Percentiles rank a stretch among this genome's conserved stretches.
These are phyloP conservation scores for Plagodis pulveraria DNA, from an alignment of 2,888 invertebrate genomes.

Conservation along the genomic window DNA sequence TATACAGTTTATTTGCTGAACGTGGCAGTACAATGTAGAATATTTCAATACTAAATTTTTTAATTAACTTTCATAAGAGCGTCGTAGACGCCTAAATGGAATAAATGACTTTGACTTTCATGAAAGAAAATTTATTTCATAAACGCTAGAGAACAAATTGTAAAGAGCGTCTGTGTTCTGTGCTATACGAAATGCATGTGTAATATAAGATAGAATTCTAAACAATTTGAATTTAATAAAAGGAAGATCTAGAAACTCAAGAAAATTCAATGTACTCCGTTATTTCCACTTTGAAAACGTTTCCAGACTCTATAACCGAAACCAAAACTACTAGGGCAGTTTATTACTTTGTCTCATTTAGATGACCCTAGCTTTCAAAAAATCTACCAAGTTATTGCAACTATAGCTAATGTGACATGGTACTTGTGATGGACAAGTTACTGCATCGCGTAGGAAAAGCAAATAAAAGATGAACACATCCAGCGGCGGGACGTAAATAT, in stretches of 20 bases:
- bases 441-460: conserved; percentile 36
- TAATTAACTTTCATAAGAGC: too few relatives aligned
- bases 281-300: conserved; percentile 14
- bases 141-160: too few relatives aligned
- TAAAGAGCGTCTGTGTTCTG: too few relatives aligned
- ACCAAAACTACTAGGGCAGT: conserved; percentile 6
- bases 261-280: conserved; percentile 7
- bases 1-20: too few relatives aligned
- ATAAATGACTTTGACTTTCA: too few relatives aligned
- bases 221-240: too few relatives aligned
- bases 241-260: conserved; percentile 1
- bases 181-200: background rate
- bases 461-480: conserved; percentile 63
- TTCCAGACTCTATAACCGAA: conserved; percentile 19
- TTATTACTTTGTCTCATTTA: conserved; percentile 2
- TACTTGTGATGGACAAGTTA: conserved; percentile 4
- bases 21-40: too few relatives aligned
- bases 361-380: background rate
- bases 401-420: conserved; percentile 11
- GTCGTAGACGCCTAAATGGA: too few relatives aligned
- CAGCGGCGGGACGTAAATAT: conserved; percentile 56
- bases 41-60: too few relatives aligned
- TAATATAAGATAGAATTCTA: too few relatives aligned
- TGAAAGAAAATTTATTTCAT: too few relatives aligned
- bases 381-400: background rate